Percentiles rank a stretch among this genome's conserved stretches.
Conservation (phyloP, 2,113 vertebrate genomes). For the Fulica atra region DNA sequence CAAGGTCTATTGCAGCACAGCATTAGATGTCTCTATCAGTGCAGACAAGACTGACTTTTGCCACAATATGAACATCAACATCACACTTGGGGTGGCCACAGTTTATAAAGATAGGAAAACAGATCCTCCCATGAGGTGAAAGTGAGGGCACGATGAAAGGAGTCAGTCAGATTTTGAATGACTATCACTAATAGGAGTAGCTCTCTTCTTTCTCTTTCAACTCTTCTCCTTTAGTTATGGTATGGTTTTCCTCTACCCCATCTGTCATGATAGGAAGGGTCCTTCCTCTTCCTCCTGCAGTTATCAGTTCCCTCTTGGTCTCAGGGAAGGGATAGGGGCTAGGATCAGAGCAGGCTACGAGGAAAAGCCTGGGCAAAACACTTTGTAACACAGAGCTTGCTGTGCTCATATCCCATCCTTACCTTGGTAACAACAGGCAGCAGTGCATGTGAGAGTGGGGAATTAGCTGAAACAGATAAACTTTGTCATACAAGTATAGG, state of each 20-base stretch:
- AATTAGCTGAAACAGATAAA: not conserved
- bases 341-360: not conserved
- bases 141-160: not conserved
- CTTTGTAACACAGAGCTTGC: not conserved
- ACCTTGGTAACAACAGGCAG: not conserved
- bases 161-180: not conserved
- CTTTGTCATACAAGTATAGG: not conserved
- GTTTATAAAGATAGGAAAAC: not conserved
- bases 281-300: not conserved
- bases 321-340: not conserved
- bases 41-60: constrained; percentile 6
- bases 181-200: not conserved
- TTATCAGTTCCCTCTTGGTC: not conserved
- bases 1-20: not conserved
- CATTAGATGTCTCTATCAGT: not conserved
- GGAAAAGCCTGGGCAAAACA: not conserved
- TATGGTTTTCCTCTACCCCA: not conserved
- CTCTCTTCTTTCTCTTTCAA: not conserved
- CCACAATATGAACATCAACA: not conserved
- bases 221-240: not conserved
- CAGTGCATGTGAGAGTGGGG: not conserved
- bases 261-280: not conserved
- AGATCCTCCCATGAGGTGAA: not conserved
- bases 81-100: not conserved
- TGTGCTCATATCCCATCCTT: not conserved